A percentile compares a stretch with the other conserved stretches of the same genome.
Evolutionary conservation across 2,113 vertebrate species (phyloP).

Genomic region (Ia io): DNA sequence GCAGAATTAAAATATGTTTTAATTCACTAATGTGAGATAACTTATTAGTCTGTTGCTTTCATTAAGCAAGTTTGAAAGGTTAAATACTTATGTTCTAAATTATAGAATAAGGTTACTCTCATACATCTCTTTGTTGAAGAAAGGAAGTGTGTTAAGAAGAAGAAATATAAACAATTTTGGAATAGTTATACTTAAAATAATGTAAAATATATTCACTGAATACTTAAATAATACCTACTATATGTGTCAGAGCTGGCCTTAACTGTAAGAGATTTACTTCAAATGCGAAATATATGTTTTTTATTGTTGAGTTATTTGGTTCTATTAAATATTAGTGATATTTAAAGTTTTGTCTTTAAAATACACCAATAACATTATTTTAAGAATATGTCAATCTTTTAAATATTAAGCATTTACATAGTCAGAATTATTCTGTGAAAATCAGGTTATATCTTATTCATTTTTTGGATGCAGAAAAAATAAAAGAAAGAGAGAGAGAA

Average conservation of each 20-base stretch:
- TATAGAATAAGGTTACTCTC: constrained; percentile 31
- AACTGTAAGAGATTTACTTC: background rate
- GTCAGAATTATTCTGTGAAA: constrained; percentile 33
- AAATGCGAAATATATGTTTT: background rate
- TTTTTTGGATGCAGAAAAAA: background rate
- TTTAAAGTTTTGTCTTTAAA: constrained; percentile 19
- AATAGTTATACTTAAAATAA: constrained; percentile 18
- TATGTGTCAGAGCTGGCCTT: background rate
- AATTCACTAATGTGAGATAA: constrained; percentile 51
- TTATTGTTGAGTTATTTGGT: background rate
- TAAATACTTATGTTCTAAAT: constrained; percentile 46
- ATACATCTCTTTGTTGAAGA: constrained; percentile 32
- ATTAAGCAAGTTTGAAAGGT: constrained; percentile 62
- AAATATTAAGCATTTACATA: constrained; percentile 26
- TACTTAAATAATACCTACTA: constrained; percentile 18
- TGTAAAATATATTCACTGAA: background rate
- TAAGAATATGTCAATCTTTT: background rate
- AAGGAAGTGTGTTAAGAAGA: background rate
- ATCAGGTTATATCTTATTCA: background rate
- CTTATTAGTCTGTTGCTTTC: constrained; percentile 22
- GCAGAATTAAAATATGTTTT: constrained; percentile 40
- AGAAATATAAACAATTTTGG: background rate
- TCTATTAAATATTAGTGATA: background rate
- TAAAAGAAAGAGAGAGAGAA: background rate
- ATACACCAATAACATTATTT: background rate